phyloP scores from a whole-genome alignment of 2,113 vertebrate species.

The Salvelinus alpinus region DNA sequence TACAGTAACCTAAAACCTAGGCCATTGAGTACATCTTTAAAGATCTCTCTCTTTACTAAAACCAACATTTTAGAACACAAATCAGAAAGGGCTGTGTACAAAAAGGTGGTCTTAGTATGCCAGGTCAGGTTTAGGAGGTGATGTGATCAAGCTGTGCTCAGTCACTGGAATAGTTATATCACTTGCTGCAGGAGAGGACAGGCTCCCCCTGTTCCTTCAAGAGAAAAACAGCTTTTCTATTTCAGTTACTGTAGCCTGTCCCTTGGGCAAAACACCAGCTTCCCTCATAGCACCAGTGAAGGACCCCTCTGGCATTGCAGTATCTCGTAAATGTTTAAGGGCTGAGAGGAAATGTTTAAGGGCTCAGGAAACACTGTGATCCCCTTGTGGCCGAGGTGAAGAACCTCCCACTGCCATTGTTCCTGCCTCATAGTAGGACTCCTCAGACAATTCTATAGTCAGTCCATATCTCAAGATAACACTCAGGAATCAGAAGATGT shows the following conservation, averaged over 20 bases:
- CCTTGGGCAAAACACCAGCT: too few relatives aligned
- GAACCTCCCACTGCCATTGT: slow-evolving; percentile 13
- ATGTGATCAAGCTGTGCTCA: not conserved
- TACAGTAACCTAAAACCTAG: not conserved
- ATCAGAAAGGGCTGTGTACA: not conserved
- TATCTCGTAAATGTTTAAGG: not conserved
- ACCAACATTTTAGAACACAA: not conserved
- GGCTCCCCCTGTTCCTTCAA: not conserved
- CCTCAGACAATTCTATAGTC: too few relatives aligned
- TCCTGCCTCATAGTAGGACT: not conserved
- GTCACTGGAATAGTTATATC: too few relatives aligned
- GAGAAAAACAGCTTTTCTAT: not conserved
- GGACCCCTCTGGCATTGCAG: not conserved
- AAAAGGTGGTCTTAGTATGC: not conserved
- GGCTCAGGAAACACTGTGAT: not conserved
- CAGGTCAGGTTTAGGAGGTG: not conserved
- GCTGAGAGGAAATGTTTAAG: not conserved
- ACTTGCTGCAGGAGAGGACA: not conserved
- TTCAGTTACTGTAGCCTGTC: not conserved
- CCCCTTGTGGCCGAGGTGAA: not conserved
- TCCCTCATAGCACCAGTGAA: not conserved
- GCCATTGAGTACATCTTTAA: not conserved
- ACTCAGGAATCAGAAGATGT: too few relatives aligned
- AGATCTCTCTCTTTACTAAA: not conserved
- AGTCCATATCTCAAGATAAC: too few relatives aligned